Evolutionary conservation across 2,113 vertebrate species (phyloP), one percentile per base, ranked within the genome.

Genomic region (Dolichallabes microphthalmus): DNA sequence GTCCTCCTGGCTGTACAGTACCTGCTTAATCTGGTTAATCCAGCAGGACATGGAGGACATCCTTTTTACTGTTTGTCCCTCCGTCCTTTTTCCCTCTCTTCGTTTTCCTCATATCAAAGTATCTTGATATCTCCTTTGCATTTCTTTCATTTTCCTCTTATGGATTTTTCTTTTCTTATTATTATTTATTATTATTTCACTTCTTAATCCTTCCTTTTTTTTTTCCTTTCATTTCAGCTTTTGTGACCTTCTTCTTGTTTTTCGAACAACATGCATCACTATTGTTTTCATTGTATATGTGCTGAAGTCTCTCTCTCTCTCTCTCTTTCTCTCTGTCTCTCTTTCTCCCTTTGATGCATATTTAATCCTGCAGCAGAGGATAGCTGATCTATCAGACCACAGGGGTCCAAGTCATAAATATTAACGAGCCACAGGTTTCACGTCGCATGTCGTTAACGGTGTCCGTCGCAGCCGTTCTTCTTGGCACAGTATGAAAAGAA

Each of bases 1-100:
- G 83, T 86, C 50, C 45, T 74, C 53, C 80, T 91, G 88, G 85
- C 84, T 92, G 90, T 90, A 93, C 84, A 92, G 90, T 90, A 93
- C 87, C 87, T 87, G 87, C 73, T 45, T 93, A 95, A 95, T 94
- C 94, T 91, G 79, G 73, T 64, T 94, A 94, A 95, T 94, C 94
- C 92, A 82, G 83, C 92, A 82, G 83, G 88, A 88, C 87, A 91
- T 90, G 90, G 89, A 91, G 22, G 84, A 82, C 90, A 88, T 88
- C 4, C 11, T 45, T 39, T 4, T 35, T 30, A 27, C 75, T 66
- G 57, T 45, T 55, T 45, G 39, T 6, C 5, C 39, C 4, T 39
- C 39, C 6, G 6, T 45, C 39, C 39, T 12, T 22, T 60, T 58
- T 4, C 32, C 15, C 25, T 10, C 52, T 20, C 32, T 27, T 14